phyloP scores from a whole-genome alignment of 2,113 vertebrate species.

The Ctenomys sociabilis region DNA sequence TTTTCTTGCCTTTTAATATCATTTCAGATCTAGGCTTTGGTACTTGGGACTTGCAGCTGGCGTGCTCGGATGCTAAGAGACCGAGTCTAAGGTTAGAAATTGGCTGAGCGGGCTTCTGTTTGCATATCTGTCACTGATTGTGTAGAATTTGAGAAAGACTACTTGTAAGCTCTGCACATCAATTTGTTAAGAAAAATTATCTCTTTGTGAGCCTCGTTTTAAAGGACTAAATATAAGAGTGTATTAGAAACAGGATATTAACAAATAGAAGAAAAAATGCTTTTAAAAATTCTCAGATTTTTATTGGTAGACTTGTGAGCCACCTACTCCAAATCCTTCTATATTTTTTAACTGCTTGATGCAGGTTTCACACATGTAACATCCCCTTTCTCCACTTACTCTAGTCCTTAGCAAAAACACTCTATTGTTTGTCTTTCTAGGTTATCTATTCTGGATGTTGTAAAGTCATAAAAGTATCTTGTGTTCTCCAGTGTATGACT shows the following conservation, averaged over 20 bases:
- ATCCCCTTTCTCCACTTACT: background rate
- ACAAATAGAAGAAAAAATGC: background rate
- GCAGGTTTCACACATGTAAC: background rate
- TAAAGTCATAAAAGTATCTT: background rate
- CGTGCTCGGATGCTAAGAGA: slow-evolving; percentile 57
- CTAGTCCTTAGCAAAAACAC: background rate
- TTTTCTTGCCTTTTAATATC: background rate
- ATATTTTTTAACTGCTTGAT: background rate
- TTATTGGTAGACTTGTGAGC: background rate
- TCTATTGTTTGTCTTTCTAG: background rate
- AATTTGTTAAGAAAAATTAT: slow-evolving; percentile 23
- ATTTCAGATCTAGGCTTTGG: slow-evolving; percentile 9
- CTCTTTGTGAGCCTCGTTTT: background rate
- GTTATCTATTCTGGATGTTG: background rate
- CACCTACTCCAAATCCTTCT: background rate
- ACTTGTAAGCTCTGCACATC: background rate
- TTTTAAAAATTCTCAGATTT: slow-evolving; percentile 26
- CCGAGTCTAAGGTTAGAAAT: slow-evolving; percentile 46
- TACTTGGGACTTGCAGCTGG: background rate
- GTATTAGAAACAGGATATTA: background rate
- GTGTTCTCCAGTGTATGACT: background rate
- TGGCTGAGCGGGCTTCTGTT: slow-evolving; percentile 9
- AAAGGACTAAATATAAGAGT: slow-evolving; percentile 14
- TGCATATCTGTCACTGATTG: slow-evolving; percentile 26
- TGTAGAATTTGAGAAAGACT: background rate